Percentiles rank a stretch among this genome's conserved stretches.
Evolutionary conservation across 2,888 invertebrate genomes (phyloP).

Genomic region (Amblyjoppa fuscipennis): DNA sequence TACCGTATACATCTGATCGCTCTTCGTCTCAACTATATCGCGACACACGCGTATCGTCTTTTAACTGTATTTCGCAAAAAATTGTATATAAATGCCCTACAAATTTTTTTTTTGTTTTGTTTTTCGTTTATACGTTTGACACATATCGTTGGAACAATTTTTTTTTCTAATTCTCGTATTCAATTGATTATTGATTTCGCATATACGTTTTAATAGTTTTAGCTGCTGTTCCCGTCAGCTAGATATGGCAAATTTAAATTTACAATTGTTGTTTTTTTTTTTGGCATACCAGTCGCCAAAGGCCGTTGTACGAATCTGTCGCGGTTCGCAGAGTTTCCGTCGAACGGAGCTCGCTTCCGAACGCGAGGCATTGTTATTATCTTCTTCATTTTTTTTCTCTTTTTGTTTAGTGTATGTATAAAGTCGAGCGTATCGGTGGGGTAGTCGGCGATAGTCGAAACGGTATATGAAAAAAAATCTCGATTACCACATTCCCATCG

Average conservation of each 20-base stretch:
- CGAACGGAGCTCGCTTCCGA: constrained; percentile 16
- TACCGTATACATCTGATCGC: constrained; percentile 21
- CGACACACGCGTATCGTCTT: constrained; percentile 6
- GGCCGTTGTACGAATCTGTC: constrained; percentile 51
- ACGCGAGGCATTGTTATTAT: constrained; percentile 28
- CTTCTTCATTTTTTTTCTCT: constrained; percentile 11
- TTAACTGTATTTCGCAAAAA: constrained; percentile 48
- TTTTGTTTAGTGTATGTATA: constrained; percentile 21
- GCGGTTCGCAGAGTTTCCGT: constrained; percentile 40
- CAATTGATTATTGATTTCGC: constrained; percentile 39
- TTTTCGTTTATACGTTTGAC: constrained; percentile 44
- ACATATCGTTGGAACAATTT: constrained; percentile 58
- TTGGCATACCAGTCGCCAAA: constrained; percentile 57
- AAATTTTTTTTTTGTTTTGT: constrained; percentile 16
- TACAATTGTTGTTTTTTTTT: constrained; percentile 26
- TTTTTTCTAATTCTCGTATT: constrained; percentile 17
- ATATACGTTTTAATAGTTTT: constrained; percentile 30
- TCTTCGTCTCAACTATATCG: constrained; percentile 25
- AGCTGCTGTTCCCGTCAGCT: constrained; percentile 55
- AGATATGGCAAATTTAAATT: constrained; percentile 58
- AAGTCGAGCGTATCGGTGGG: constrained; percentile 33
- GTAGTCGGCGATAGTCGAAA: constrained; percentile 37
- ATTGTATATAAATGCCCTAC: constrained; percentile 54
- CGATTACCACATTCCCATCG: constrained; percentile 31
- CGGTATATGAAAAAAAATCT: constrained; percentile 23